Base-by-base conservation (phyloP, 2,888 invertebrate genomes). In the Carterocephalus palaemon region DNA sequence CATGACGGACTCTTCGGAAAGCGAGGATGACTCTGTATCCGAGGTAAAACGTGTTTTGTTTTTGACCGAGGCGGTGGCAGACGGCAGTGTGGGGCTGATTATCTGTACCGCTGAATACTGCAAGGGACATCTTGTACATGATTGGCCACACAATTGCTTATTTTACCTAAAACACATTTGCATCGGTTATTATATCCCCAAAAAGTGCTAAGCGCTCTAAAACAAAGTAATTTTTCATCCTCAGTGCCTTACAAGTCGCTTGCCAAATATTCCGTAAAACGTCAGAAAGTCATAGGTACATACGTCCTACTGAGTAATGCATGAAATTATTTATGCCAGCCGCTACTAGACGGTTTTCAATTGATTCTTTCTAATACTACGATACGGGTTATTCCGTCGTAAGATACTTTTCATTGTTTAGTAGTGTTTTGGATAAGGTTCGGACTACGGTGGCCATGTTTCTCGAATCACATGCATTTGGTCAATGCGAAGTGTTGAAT, bases 21-120 rank as follows among this genome's bases (percentile, higher is more conserved):
- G 96, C 84, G 97, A 97, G 85, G 96, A 96, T 88, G 97, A 96
- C 84, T 96, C 96, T 88, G 95, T 95, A 81, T 96, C 96, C 72
- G 96, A 96, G 95, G 96, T 97, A 92, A 91, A 86, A 85, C 83
- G 85, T 85, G 85, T 86, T 85, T 85, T 85, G 85, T 86, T 85
- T 86, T 84, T 74, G 70, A 70, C 59, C 75, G 80, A 85, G 85
- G 85, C 84, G 84, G 82, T 82, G 83, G 84, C 84, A 85, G 84
- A 82, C 82, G 83, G 84, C 84, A 85, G 75, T 72, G 67, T 74
- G 79, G 75, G 79, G 82, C 82, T 86, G 85, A 85, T 81, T 83
- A 84, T 84, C 85, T 80, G 83, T 81, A 86, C 82, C 84, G 85
- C 86, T 89, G 80, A 89, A 89, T 89, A 86, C 83, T 90, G 88